Conservation (phyloP, 2,888 invertebrate species). For the Lithophane leautieri region DNA sequence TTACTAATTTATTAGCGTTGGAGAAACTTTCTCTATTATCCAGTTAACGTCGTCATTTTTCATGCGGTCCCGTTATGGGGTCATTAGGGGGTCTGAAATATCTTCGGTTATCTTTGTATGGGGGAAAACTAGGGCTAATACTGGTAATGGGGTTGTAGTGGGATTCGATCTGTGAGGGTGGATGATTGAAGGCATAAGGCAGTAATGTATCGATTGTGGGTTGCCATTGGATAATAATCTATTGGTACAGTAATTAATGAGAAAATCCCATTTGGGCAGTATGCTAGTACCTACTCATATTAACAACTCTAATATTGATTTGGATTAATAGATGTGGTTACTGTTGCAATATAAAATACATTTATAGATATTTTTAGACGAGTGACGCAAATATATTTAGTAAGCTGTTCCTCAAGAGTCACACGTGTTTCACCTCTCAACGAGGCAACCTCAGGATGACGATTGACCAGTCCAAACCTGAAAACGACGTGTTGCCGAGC, state of each 20-base stretch:
- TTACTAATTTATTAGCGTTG: slow-evolving; percentile 58
- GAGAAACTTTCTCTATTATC: slow-evolving; percentile 67
- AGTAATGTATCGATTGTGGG: neutral
- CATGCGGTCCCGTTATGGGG: slow-evolving; percentile 62
- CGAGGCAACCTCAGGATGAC: too few species aligned
- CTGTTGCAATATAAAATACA: too few species aligned
- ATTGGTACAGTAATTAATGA: too few species aligned
- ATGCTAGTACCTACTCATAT: neutral
- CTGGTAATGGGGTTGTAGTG: slow-evolving; percentile 43
- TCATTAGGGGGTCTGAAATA: slow-evolving; percentile 62
- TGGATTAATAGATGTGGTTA: neutral
- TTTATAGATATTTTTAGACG: too few species aligned
- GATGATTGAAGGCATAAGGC: neutral
- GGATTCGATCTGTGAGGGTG: neutral
- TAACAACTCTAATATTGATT: neutral
- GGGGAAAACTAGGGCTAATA: slow-evolving; percentile 57
- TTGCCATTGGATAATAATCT: neutral
- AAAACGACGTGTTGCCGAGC: too few species aligned
- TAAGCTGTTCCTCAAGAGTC: too few species aligned
- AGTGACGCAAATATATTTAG: too few species aligned
- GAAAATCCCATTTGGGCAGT: neutral
- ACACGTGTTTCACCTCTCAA: too few species aligned
- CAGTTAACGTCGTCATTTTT: slow-evolving; percentile 66
- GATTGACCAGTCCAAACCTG: too few species aligned
- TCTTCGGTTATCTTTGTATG: slow-evolving; percentile 47